Base-by-base conservation (phyloP, 2,797 vertebrate genomes). In the Streptopelia turtur region DNA sequence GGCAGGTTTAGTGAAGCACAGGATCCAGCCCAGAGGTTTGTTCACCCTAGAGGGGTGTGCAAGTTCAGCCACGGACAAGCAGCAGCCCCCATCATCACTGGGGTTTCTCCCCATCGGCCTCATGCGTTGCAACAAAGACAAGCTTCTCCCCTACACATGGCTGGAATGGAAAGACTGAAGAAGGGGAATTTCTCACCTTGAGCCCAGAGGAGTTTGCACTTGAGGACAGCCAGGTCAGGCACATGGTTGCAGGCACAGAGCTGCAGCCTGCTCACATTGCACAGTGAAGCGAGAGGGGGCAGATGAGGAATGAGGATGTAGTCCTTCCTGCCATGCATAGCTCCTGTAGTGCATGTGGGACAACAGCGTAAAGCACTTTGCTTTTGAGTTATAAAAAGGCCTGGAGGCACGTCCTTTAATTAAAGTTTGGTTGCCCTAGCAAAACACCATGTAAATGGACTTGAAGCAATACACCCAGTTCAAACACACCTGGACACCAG, bases 261-360 rank as follows among this genome's bases (percentile, higher is more conserved):
- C 50, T 64, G 50, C 39, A 21, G 25, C 35, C 77, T 6, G 0
- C 43, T 64, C 1, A 1, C 3, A 1, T 31, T 13, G 22, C 25
- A 12, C 0, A 1, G 33, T 9, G n/a, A 56, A 81, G 43, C 14
- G 9, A 57, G 52, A 63, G 14, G 13, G 45, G 64, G 22, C 25
- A 39, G 25, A 13, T 14, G 21, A 43, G 22, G 33, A 56, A 25
- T 9, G 3, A 8, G 65, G 57, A 27, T 43, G 45, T 4, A 4
- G 5, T 30, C 28, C 16, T 60, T 27, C 39, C 47, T 1, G 2
- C 28, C 0, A 1, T 7, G 10, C 2, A 2, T 11, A 78, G 12
- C 61, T 60, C 25, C 53, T 53, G 24, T 23, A 39, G 28, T 27
- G 14, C 45, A 60, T 55, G 61, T 1, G 23, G 41, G 47, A 65